Percentiles rank a stretch among this genome's conserved stretches.
phyloP scores from a whole-genome alignment of 2,797 vertebrate species.

The Tadarida brasiliensis region DNA sequence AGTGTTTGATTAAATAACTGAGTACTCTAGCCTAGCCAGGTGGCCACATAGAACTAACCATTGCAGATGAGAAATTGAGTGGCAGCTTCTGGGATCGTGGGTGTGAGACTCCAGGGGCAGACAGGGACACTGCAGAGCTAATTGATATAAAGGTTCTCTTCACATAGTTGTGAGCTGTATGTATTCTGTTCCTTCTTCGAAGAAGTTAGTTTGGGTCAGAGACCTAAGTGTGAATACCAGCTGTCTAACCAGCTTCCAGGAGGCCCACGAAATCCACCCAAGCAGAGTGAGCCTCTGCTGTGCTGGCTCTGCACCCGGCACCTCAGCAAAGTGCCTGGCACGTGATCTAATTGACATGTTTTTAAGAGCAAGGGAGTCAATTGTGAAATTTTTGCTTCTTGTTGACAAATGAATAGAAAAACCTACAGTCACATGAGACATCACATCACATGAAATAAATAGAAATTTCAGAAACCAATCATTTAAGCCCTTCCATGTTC shows the following conservation, averaged over 20 bases:
- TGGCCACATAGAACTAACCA: not conserved
- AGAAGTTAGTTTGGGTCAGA: not conserved
- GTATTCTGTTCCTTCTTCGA: not conserved
- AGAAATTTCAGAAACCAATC: not conserved
- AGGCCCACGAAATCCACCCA: not conserved
- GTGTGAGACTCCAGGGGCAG: not conserved
- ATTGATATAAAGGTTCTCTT: not conserved
- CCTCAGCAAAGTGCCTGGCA: not conserved
- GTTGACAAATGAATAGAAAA: not conserved
- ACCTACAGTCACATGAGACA: not conserved
- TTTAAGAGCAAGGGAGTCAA: slow-evolving; percentile 22
- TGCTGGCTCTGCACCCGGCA: not conserved
- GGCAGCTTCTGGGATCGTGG: not conserved
- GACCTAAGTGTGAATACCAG: not conserved
- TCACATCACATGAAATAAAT: not conserved
- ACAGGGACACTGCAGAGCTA: fast-evolving
- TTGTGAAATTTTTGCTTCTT: slow-evolving; percentile 13
- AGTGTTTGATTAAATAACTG: not conserved
- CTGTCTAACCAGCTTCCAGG: not conserved
- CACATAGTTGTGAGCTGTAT: not conserved
- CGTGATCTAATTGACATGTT: not conserved
- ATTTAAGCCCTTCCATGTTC: not conserved
- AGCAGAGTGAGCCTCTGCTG: not conserved
- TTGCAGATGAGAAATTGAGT: not conserved
- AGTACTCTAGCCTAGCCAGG: not conserved